phyloP scores from a whole-genome alignment of 2,113 vertebrate species.

The Rhinogobius similis region DNA sequence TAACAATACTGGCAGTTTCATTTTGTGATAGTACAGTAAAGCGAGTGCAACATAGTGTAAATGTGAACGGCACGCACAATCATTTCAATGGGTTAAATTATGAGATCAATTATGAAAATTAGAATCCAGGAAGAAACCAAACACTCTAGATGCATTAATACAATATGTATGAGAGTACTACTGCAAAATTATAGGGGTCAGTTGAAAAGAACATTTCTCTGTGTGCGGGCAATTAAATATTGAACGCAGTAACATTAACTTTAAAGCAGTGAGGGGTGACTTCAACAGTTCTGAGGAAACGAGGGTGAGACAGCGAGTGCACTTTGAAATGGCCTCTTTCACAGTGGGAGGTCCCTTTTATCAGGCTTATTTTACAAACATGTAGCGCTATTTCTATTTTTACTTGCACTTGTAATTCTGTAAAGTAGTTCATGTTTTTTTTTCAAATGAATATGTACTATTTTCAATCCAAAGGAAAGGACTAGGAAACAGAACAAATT shows the following conservation, averaged over 20 bases:
- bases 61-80: too few species aligned
- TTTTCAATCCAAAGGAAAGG: too few species aligned
- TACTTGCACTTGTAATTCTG: background rate
- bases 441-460: too few species aligned
- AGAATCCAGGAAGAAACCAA: too few species aligned
- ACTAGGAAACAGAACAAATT: too few species aligned
- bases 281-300: background rate
- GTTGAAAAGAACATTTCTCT: background rate
- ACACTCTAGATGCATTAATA: too few species aligned
- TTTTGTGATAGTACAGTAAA: too few species aligned
- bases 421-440: too few species aligned
- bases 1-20: too few species aligned
- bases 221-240: background rate
- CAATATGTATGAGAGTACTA: background rate
- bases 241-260: background rate
- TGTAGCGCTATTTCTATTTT: background rate
- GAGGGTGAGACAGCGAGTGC: background rate
- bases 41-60: too few species aligned
- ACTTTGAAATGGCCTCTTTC: constrained; percentile 2
- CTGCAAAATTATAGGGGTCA: constrained; percentile 3
- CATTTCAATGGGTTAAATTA: too few species aligned
- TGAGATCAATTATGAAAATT: background rate
- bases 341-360: background rate
- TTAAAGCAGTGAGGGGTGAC: constrained; percentile 1
- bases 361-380: background rate